These are phyloP conservation scores for Taenaris catops DNA, from an alignment of 2,888 invertebrate species.

Conservation along the genomic window DNA sequence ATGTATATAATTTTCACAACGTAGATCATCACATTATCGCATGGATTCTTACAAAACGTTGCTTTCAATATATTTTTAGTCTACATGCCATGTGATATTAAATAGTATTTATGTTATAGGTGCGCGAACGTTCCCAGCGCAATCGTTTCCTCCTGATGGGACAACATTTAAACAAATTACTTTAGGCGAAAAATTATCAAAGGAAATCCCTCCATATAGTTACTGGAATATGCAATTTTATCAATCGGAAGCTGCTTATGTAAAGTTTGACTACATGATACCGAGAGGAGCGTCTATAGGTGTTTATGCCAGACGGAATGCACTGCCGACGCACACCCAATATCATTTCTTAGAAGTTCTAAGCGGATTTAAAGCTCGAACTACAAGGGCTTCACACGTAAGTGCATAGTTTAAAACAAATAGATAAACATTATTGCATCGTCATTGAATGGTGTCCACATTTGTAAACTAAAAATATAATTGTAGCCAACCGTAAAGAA, in stretches of 20 bases:
- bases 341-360: constrained; percentile 97
- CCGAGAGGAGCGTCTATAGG: constrained; percentile 96
- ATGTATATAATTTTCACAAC: no score
- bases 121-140: constrained; percentile 92
- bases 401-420: no score
- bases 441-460: no score
- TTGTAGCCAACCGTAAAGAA: constrained; percentile 90
- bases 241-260: constrained; percentile 95
- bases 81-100: constrained; percentile 3
- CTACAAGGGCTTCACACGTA: constrained; percentile 92
- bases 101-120: constrained; percentile 72
- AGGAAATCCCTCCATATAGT: constrained; percentile 95
- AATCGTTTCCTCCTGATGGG: constrained; percentile 95
- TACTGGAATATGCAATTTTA: constrained; percentile 99
- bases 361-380: constrained; percentile 92
- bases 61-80: constrained; percentile 2
- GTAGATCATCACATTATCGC: constrained; percentile 57
- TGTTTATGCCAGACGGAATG: constrained; percentile 95
- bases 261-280: constrained; percentile 96
- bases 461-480: no score
- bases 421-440: no score
- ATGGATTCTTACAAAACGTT: constrained; percentile 30
- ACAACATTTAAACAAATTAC: constrained; percentile 95
- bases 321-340: constrained; percentile 96
- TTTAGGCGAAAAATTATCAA: constrained; percentile 91